These are phyloP conservation scores for Tenrec ecaudatus DNA, from an alignment of 2,113 vertebrate genomes.

Conservation along the genomic window DNA sequence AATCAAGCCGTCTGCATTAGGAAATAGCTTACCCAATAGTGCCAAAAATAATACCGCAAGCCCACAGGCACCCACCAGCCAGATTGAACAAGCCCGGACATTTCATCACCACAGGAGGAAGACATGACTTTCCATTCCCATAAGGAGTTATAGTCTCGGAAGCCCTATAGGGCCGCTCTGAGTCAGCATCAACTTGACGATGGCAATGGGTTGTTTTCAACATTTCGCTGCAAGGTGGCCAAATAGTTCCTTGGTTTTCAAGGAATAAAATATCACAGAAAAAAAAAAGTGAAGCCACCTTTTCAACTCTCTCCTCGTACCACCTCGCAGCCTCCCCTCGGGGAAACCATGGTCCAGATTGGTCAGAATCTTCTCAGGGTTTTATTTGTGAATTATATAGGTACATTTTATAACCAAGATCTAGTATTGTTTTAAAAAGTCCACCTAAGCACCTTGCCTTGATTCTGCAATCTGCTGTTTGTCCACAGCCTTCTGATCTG, in stretches of 20 bases:
- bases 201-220: too few species aligned
- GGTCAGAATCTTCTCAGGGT: background rate
- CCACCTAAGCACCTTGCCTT: background rate
- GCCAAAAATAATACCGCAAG: conserved; percentile 34
- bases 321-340: fast-evolving
- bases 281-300: background rate
- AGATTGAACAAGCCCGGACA: background rate
- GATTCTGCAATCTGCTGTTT: background rate
- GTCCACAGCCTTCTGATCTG: background rate
- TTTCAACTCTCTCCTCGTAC: background rate
- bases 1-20: background rate
- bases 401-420: background rate
- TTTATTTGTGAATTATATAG: background rate
- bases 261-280: background rate
- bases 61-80: background rate
- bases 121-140: too few species aligned
- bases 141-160: too few species aligned
- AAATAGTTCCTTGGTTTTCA: conserved; percentile 42
- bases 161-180: too few species aligned
- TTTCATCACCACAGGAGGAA: background rate
- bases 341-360: background rate
- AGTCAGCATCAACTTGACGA: too few species aligned
- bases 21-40: conserved; percentile 1
- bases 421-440: background rate
- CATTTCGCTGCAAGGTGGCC: background rate